These are phyloP conservation scores for Periophthalmodon schlosseri DNA, from an alignment of 2,113 vertebrate species.

Conservation along the genomic window DNA sequence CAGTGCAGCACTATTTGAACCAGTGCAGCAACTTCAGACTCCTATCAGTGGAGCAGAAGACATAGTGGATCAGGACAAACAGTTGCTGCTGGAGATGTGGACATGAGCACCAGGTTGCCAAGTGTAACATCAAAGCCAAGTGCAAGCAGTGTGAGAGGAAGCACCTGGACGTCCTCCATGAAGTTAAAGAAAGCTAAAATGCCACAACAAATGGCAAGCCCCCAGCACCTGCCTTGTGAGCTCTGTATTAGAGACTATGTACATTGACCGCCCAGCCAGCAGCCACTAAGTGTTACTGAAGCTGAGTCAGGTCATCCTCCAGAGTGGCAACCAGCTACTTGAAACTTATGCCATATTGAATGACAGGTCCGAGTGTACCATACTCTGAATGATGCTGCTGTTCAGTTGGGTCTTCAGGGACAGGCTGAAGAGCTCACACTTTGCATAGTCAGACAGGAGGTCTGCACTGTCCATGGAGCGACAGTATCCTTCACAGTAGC, in stretches of 20 bases:
- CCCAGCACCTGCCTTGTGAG: neutral
- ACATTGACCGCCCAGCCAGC: slow-evolving; percentile 3
- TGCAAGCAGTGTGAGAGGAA: neutral
- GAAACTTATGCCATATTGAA: no score
- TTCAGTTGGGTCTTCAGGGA: no score
- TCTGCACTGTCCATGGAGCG: neutral
- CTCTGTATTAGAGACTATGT: slow-evolving; percentile 7
- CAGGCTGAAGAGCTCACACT: neutral
- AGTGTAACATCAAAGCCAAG: neutral
- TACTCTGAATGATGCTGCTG: no score
- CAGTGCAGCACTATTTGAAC: no score
- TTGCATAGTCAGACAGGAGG: neutral
- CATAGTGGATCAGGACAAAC: no score
- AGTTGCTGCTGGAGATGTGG: no score
- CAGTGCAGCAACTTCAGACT: no score
- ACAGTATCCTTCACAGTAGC: no score
- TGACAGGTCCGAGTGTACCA: no score
- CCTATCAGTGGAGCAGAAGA: no score
- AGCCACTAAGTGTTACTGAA: neutral
- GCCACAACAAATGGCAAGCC: neutral
- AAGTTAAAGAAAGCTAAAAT: neutral
- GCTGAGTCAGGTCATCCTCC: neutral
- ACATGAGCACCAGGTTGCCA: neutral
- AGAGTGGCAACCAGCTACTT: no score
- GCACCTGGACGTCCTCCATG: slow-evolving; percentile 7